Evolutionary conservation across 2,888 invertebrate genomes (phyloP).

Genomic region (Stenchaetothrips biformis): DNA sequence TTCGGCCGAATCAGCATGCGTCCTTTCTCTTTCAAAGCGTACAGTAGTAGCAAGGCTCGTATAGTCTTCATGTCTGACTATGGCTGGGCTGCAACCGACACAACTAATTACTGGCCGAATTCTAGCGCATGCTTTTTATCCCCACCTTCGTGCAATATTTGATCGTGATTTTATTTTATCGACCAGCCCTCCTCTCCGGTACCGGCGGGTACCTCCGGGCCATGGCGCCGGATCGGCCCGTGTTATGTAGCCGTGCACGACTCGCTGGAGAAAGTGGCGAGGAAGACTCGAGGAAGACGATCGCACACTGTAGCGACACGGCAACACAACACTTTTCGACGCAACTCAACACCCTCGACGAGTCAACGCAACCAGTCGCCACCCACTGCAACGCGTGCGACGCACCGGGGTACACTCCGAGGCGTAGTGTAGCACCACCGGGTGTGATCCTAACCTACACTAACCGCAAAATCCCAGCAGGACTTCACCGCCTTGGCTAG

Average conservation of each 20-base stretch:
- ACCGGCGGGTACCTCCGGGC: background rate
- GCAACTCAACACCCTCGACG: no score
- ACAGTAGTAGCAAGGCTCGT: background rate
- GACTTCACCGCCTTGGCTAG: no score
- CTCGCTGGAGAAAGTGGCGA: slow-evolving; percentile 19
- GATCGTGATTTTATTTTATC: background rate
- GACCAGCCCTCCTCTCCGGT: background rate
- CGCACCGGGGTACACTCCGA: no score
- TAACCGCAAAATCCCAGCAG: no score
- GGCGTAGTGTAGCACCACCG: no score
- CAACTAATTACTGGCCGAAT: no score
- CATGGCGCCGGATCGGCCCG: background rate
- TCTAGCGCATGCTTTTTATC: no score
- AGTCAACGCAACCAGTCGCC: no score
- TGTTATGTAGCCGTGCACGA: slow-evolving; percentile 20
- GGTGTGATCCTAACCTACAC: no score
- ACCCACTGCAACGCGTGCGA: no score
- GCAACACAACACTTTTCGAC: no score
- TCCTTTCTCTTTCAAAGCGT: slow-evolving; percentile 2
- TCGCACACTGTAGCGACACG: background rate
- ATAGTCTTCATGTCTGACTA: background rate
- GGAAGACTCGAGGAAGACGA: background rate
- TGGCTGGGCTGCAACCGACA: background rate
- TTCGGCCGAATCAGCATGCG: slow-evolving; percentile 8
- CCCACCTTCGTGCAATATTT: background rate